Evolutionary conservation across 2,113 vertebrate genomes (phyloP).

Genomic region (Triplophysa tibetana): DNA sequence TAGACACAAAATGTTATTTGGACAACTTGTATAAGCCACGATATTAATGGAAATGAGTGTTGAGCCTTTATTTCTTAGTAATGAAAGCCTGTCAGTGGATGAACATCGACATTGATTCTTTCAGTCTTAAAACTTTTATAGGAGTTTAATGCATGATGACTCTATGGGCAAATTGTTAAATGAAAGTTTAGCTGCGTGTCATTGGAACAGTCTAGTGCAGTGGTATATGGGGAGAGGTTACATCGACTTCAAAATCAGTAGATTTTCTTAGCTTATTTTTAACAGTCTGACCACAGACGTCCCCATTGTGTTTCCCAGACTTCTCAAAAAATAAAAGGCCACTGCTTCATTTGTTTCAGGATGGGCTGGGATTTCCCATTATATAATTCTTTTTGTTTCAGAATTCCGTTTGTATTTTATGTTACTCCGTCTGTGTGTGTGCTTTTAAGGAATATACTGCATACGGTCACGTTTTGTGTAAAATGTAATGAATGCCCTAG

Average conservation of each 20-base stretch:
- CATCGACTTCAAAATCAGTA: not conserved
- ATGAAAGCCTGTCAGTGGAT: not conserved
- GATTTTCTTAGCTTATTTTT: slow-evolving; percentile 25
- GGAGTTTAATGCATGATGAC: slow-evolving; percentile 15
- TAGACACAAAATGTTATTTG: no score
- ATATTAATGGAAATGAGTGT: not conserved
- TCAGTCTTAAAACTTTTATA: not conserved
- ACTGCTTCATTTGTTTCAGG: slow-evolving; percentile 52
- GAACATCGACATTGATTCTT: slow-evolving; percentile 2
- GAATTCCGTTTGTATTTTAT: slow-evolving; percentile 43
- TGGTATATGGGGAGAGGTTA: slow-evolving; percentile 9
- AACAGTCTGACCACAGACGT: slow-evolving; percentile 37
- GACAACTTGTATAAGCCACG: not conserved
- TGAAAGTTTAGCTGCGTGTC: slow-evolving; percentile 5
- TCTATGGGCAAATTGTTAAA: slow-evolving; percentile 4
- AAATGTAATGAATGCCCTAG: slow-evolving; percentile 9
- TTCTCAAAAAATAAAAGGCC: slow-evolving; percentile 41
- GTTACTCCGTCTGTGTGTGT: slow-evolving; percentile 30
- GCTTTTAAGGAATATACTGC: not conserved
- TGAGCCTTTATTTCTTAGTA: not conserved
- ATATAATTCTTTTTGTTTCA: slow-evolving; percentile 49
- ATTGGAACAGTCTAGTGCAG: slow-evolving; percentile 5
- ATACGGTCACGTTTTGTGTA: slow-evolving; percentile 13
- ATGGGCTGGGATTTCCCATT: slow-evolving; percentile 58
- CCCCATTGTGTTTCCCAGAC: slow-evolving; percentile 48